Evolutionary conservation across 2,113 vertebrate species (phyloP).

Genomic region (Psittacus erithacus): DNA sequence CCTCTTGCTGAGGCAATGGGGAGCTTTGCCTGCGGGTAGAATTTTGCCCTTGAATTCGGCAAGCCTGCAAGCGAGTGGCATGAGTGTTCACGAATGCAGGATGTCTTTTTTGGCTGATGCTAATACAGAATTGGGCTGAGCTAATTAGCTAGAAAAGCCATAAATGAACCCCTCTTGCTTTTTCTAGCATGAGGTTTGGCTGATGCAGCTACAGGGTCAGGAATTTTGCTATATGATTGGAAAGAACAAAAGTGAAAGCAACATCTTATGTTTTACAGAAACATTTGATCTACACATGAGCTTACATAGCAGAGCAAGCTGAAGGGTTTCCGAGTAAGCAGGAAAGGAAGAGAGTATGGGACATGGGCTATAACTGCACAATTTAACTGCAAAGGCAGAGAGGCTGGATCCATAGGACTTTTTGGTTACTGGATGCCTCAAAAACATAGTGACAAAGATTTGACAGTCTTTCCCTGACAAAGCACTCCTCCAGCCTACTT

Average conservation of each 20-base stretch:
- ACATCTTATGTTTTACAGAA: background rate
- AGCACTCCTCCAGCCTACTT: slow-evolving; percentile 31
- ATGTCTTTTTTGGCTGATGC: slow-evolving; percentile 4
- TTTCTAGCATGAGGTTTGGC: background rate
- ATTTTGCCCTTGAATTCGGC: background rate
- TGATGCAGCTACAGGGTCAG: background rate
- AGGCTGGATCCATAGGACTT: background rate
- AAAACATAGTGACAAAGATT: slow-evolving; percentile 1
- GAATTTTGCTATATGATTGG: background rate
- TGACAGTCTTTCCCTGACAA: slow-evolving; percentile 18
- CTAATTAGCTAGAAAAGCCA: background rate
- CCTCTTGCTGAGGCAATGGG: background rate
- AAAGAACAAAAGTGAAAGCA: background rate
- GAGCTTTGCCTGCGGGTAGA: background rate
- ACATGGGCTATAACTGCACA: background rate
- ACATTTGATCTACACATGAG: background rate
- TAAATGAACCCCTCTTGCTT: background rate
- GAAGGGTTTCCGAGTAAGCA: background rate
- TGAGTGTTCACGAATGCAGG: background rate
- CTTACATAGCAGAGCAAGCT: background rate
- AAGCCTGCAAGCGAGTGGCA: background rate
- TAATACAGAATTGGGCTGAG: background rate
- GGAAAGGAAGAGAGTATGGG: background rate
- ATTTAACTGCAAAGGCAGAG: background rate
- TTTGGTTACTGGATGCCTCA: background rate